Base-by-base conservation (phyloP, 92 coral and sea anemone genomes). In the Palythoa heliodiscus region DNA sequence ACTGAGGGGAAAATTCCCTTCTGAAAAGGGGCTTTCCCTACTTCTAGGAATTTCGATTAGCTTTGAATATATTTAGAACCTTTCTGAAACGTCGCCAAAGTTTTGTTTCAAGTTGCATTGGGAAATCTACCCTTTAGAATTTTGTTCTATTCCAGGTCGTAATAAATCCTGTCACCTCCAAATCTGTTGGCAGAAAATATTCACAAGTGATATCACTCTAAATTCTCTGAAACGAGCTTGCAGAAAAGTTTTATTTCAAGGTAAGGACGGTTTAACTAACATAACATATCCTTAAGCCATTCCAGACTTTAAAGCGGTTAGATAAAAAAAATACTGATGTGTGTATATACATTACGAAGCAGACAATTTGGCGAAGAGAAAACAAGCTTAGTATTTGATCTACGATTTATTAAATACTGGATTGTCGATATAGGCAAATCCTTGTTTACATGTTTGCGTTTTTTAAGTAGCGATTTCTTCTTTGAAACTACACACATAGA, bases 161-260 rank as follows among this genome's bases (percentile, higher is more conserved):
- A 0, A 1, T 43, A 5, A 43, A 43, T 8, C 6, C 50, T 43
- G 50, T 43, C 50, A 43, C 5, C 4, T 43, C 50, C 50, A 5
- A 16, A 15, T 58, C n/a, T 16, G 64, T 7, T 11, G 60, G 12
- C 10, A 11, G 60, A 11, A 15, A 11, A 11, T 11, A 11, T 54
- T 3, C 16, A 54, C 12, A 54, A 54, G n/a, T 15, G 7, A 24
- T 67, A 15, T 22, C 5, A 64, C 35, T 19, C 25, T 25, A 8
- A 11, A n/a, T 2, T 20, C 29, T 22, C 17, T 11, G 71, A 76
- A 14, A 89, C 85, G 91, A 89, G 91, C 43, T 66, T 89, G 39
- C 75, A 75, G 61, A 78, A 78, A 52, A 73, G 87, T 50, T 89
- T 78, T 40, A 73, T 78, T 24, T 84, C 88, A 25, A 89, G 91